Evolutionary conservation across 2,797 vertebrate genomes (phyloP).

Genomic region (Myoxocephalus aenaeus): DNA sequence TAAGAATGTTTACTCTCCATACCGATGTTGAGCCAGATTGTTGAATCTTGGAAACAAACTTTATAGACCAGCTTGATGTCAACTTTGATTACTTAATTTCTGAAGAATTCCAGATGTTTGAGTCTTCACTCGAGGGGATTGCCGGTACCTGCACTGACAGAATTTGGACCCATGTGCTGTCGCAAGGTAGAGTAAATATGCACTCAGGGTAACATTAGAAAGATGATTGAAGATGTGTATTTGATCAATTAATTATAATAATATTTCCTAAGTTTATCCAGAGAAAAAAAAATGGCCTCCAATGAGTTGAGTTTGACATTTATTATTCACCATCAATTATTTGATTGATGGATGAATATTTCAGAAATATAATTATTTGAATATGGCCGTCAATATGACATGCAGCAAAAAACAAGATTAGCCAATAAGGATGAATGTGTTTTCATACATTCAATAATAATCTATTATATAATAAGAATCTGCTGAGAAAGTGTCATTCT

Average conservation of each 20-base stretch:
- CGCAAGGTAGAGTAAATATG: conserved; percentile 47
- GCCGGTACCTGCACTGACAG: conserved; percentile 66
- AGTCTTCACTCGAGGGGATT: conserved; percentile 67
- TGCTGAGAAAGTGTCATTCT: neutral
- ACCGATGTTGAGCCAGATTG: conserved; percentile 65
- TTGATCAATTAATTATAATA: conserved; percentile 4
- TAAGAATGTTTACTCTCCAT: conserved; percentile 61
- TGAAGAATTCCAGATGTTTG: conserved; percentile 84
- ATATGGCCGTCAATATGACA: neutral
- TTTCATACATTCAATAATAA: neutral
- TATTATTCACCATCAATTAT: neutral
- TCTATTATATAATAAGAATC: too few species aligned
- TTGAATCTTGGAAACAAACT: conserved; percentile 76
- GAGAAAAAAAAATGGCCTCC: neutral
- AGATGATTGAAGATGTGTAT: conserved; percentile 1
- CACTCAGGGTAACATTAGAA: conserved; percentile 13
- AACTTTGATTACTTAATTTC: conserved; percentile 85
- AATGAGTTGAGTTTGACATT: neutral
- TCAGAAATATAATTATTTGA: neutral
- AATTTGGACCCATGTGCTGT: conserved; percentile 71
- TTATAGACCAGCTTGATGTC: conserved; percentile 76
- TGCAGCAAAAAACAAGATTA: neutral
- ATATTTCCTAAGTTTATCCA: conserved; percentile 1
- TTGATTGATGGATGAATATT: conserved; percentile 4
- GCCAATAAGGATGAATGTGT: neutral